Base-by-base conservation (phyloP, 1,140 invertebrate species). In the Bathynomus jamesi region DNA sequence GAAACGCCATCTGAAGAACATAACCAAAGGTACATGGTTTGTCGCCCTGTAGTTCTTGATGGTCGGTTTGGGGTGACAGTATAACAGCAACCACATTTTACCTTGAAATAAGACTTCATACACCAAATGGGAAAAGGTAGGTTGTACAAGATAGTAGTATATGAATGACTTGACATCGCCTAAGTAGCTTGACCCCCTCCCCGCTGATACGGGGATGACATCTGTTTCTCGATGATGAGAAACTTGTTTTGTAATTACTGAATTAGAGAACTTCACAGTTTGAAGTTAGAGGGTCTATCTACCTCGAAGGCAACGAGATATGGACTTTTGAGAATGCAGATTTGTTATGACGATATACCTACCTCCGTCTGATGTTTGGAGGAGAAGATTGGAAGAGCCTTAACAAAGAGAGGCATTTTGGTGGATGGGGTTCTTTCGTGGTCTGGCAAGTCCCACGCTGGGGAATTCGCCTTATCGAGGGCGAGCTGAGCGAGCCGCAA, bases 321-420 rank as follows among this genome's bases (percentile, higher is more conserved):
- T n/a, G n/a, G n/a, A n/a, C n/a, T n/a, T n/a, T n/a, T n/a, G n/a
- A n/a, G n/a, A n/a, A n/a, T n/a, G n/a, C n/a, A n/a, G n/a, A n/a
- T n/a, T n/a, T n/a, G n/a, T n/a, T n/a, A n/a, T n/a, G n/a, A n/a
- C n/a, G n/a, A n/a, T n/a, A 53, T 29, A 28, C 61, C 63, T 81
- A 95, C 93, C 86, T 95, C 92, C 21, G 92, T 92, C 82, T 92
- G 88, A 85, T 91, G 87, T 81, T 90, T 89, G 78, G 93, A 92
- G 68, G 89, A 89, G 80, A 92, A 92, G 28, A 96, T 89, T 27
- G 91, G 87, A 80, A 94, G 87, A 69, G 91, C 88, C 79, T 89
- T 90, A 40, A 96, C 93, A 82, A 96, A 96, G 2, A 96, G 84
- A 24, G 94, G 94, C 87, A 95, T 91, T 82, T 94, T 95, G 62